Conservation (phyloP, 2,888 invertebrate species). For the Cosmia pyralina region DNA sequence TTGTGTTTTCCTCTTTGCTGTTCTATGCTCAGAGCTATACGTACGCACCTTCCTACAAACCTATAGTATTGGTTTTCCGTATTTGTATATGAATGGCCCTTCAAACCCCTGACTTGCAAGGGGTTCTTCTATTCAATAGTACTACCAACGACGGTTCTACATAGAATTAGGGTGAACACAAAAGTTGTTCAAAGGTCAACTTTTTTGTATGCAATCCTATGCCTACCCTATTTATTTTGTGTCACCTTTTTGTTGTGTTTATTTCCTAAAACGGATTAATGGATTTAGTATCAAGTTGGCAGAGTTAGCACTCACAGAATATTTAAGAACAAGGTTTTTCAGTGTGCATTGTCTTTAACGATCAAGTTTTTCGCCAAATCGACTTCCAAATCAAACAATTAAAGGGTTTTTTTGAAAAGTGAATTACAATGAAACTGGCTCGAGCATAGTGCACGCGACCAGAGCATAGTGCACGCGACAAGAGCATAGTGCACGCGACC, state of each 20-base stretch:
- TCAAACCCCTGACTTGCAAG: constrained; percentile 1
- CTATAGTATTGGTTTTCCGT: neutral
- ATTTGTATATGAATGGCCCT: constrained; percentile 20
- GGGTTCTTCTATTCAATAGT: constrained; percentile 28
- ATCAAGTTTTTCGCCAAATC: neutral
- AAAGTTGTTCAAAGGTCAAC: constrained; percentile 30
- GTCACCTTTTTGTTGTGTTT: neutral
- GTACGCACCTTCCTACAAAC: neutral
- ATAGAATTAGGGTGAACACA: constrained; percentile 26
- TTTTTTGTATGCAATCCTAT: neutral
- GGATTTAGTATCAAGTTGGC: neutral
- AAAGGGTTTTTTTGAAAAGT: neutral
- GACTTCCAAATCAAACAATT: neutral
- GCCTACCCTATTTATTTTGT: neutral
- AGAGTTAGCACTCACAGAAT: no score
- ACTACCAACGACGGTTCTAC: neutral
- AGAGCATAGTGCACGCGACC: neutral
- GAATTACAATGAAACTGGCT: neutral
- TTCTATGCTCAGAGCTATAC: neutral
- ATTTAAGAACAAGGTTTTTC: no score
- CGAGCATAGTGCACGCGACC: neutral
- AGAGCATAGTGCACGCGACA: neutral
- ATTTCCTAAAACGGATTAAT: neutral
- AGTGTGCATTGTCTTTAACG: neutral
- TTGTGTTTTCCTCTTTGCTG: neutral